Evolutionary conservation across 2,888 invertebrate genomes (phyloP).

Genomic region (Conomelus anceps): DNA sequence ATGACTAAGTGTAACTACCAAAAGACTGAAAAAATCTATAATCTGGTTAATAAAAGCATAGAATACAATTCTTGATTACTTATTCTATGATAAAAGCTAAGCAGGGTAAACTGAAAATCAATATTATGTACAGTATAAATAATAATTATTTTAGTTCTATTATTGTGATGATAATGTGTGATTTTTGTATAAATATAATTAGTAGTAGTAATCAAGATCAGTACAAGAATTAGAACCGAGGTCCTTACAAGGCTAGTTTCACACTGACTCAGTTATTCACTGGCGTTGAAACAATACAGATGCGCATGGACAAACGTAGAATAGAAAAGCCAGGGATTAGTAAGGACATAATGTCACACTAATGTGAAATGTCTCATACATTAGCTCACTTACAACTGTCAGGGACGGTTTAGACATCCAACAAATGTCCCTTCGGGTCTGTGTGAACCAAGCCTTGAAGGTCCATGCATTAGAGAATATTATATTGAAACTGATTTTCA

Average conservation of each 20-base stretch:
- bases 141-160: background rate
- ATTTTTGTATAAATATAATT: background rate
- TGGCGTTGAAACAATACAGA: background rate
- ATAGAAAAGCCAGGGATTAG: background rate
- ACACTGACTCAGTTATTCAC: background rate
- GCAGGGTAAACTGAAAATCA: background rate
- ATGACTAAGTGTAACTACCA: background rate
- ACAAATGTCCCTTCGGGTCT: background rate
- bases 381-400: background rate
- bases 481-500: background rate
- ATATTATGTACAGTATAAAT: background rate
- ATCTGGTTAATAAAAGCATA: too few species aligned
- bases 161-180: background rate
- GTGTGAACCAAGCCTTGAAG: background rate
- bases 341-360: background rate
- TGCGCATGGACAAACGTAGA: background rate
- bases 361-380: background rate
- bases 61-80: too few species aligned
- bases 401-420: background rate
- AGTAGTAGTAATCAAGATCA: background rate
- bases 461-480: background rate
- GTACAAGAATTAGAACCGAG: background rate
- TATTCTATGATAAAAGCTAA: background rate
- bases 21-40: background rate
- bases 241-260: background rate